A percentile compares a stretch with the other conserved stretches of the same genome.
Evolutionary conservation across 1,140 invertebrate species (phyloP).

Genomic region (Eulimnadia texana): DNA sequence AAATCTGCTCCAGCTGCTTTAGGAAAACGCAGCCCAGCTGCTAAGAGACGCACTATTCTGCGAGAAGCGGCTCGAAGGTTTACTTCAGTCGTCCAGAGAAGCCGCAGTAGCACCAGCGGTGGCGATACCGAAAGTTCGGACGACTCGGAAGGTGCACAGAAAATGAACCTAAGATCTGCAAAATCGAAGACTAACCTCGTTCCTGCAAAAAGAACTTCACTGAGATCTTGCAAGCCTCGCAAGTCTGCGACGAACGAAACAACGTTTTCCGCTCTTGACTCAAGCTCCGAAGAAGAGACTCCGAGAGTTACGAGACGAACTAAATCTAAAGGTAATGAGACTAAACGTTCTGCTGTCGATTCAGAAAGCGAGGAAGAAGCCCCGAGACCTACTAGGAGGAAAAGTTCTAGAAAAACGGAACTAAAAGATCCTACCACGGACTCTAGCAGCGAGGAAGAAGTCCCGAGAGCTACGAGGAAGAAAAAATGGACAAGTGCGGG

Average conservation of each 20-base stretch:
- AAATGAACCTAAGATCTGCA: background rate
- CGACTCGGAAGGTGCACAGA: background rate
- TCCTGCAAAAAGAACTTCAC: background rate
- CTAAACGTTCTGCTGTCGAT: too few species aligned
- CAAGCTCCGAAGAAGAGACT: too few species aligned
- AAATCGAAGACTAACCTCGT: background rate
- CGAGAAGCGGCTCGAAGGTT: background rate
- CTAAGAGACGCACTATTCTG: slow-evolving; percentile 8
- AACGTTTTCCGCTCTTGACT: too few species aligned
- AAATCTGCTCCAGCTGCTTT: slow-evolving; percentile 22
- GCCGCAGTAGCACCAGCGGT: background rate
- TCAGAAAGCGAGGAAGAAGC: too few species aligned
- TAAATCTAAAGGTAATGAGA: too few species aligned
- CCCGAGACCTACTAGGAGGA: too few species aligned
- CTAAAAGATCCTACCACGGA: too few species aligned
- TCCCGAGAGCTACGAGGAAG: background rate
- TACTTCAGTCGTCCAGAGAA: background rate
- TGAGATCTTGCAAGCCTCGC: background rate
- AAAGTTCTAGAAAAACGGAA: too few species aligned
- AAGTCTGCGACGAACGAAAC: too few species aligned
- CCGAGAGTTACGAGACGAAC: too few species aligned
- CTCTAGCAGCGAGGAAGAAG: background rate
- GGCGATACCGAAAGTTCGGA: background rate
- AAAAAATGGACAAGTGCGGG: background rate
- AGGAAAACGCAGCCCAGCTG: slow-evolving; percentile 18